Evolutionary conservation across 2,888 invertebrate species (phyloP).

Genomic region (Orgyia antiqua): DNA sequence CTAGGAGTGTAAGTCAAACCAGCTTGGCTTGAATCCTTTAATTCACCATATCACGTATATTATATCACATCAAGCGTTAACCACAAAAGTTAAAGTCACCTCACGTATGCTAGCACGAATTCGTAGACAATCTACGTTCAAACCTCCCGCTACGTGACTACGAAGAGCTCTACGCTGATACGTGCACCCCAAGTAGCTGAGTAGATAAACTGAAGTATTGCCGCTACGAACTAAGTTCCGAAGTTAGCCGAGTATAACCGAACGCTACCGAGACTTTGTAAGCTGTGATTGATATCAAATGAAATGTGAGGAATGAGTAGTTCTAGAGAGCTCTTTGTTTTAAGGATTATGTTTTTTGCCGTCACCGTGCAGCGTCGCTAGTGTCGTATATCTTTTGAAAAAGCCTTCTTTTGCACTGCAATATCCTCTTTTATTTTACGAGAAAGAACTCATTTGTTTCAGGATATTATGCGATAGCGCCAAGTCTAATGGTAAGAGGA

Average conservation of each 20-base stretch:
- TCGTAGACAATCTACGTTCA: slow-evolving; percentile 36
- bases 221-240: slow-evolving; percentile 51
- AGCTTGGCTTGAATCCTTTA: slow-evolving; percentile 37
- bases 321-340: slow-evolving; percentile 68
- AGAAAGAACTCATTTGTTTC: slow-evolving; percentile 4
- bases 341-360: slow-evolving; percentile 60
- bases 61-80: slow-evolving; percentile 28
- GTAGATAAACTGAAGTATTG: slow-evolving; percentile 57
- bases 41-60: slow-evolving; percentile 41
- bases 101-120: slow-evolving; percentile 31
- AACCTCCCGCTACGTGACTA: slow-evolving; percentile 43
- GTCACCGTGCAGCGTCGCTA: slow-evolving; percentile 19
- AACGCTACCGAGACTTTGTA: slow-evolving; percentile 54
- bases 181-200: slow-evolving; percentile 58
- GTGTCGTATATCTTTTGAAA: slow-evolving; percentile 28
- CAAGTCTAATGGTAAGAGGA: neutral
- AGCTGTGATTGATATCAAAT: slow-evolving; percentile 77
- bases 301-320: slow-evolving; percentile 75
- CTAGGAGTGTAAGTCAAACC: slow-evolving; percentile 29
- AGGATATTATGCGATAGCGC: neutral
- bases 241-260: slow-evolving; percentile 52
- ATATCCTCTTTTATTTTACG: slow-evolving; percentile 4
- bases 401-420: slow-evolving; percentile 12
- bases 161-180: slow-evolving; percentile 38
- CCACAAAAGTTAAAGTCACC: slow-evolving; percentile 42